phyloP scores from a whole-genome alignment of 2,797 vertebrate species.

The Pristis pectinata region DNA sequence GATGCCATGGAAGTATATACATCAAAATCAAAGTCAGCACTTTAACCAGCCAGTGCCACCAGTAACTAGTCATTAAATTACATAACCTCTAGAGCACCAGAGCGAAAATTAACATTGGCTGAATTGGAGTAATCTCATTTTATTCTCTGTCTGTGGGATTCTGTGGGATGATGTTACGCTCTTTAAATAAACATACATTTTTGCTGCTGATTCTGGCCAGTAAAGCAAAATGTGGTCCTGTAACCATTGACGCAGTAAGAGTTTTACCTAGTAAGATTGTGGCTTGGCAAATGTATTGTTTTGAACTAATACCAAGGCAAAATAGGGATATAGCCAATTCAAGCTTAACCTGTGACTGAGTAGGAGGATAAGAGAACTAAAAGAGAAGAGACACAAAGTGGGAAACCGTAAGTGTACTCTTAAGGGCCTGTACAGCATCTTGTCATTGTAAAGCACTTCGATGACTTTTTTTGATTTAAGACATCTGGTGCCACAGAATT shows the following conservation, averaged over 20 bases:
- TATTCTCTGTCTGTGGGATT: background rate
- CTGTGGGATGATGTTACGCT: background rate
- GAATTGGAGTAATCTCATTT: background rate
- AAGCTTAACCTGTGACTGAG: background rate
- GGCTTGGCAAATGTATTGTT: background rate
- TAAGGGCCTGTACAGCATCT: too few relatives aligned
- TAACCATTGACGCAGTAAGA: background rate
- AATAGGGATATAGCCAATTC: background rate
- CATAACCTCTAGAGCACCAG: too few relatives aligned
- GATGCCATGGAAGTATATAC: background rate
- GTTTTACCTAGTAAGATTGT: background rate
- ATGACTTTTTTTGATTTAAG: too few relatives aligned
- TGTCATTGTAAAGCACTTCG: too few relatives aligned
- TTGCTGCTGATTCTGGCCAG: background rate
- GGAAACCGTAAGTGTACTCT: too few relatives aligned
- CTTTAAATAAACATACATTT: background rate
- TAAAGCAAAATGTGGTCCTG: background rate
- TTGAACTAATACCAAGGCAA: constrained; percentile 9
- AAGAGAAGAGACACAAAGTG: background rate
- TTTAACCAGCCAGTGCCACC: background rate
- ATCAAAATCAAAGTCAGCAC: background rate
- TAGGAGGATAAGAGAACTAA: background rate
- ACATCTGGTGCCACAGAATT: too few relatives aligned
- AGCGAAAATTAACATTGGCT: background rate
- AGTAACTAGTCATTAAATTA: background rate